Percentiles rank a stretch among this genome's conserved stretches.
These are phyloP conservation scores for Lasioglossum lativentre DNA, from an alignment of 2,888 invertebrate species.

Conservation along the genomic window DNA sequence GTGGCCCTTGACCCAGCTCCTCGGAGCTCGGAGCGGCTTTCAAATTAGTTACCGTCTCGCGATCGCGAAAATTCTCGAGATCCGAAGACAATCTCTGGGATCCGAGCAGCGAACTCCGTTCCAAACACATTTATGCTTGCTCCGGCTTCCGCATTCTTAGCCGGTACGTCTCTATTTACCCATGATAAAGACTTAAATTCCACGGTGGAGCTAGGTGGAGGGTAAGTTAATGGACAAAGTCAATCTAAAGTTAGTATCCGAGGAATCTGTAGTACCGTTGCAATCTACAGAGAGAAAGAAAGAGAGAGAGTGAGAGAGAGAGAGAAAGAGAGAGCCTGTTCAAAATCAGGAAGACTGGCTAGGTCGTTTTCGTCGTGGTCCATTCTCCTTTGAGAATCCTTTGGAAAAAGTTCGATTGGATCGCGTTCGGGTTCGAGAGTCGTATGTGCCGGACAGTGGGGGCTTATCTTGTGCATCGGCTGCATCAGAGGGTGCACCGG, in stretches of 20 bases:
- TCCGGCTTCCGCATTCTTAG: neutral
- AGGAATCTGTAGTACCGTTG: neutral
- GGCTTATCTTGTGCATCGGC: neutral
- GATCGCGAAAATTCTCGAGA: neutral
- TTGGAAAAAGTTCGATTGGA: constrained; percentile 23
- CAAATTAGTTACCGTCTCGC: neutral
- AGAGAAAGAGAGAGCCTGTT: neutral
- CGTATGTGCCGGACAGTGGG: neutral
- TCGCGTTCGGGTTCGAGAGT: neutral
- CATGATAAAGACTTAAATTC: constrained; percentile 1
- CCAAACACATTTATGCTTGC: neutral
- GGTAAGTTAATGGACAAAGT: constrained; percentile 4
- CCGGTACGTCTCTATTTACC: neutral
- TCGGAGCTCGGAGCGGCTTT: neutral
- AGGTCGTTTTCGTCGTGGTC: neutral
- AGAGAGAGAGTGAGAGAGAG: neutral
- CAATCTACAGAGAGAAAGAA: neutral
- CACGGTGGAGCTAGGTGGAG: neutral
- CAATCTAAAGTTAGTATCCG: constrained; percentile 7
- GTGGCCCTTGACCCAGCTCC: neutral
- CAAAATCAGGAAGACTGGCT: neutral
- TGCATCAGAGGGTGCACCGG: neutral
- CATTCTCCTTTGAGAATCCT: constrained; percentile 12
- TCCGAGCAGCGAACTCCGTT: neutral
- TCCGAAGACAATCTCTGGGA: neutral